phyloP scores from a whole-genome alignment of 2,888 invertebrate species.

The Spialia ferax region DNA sequence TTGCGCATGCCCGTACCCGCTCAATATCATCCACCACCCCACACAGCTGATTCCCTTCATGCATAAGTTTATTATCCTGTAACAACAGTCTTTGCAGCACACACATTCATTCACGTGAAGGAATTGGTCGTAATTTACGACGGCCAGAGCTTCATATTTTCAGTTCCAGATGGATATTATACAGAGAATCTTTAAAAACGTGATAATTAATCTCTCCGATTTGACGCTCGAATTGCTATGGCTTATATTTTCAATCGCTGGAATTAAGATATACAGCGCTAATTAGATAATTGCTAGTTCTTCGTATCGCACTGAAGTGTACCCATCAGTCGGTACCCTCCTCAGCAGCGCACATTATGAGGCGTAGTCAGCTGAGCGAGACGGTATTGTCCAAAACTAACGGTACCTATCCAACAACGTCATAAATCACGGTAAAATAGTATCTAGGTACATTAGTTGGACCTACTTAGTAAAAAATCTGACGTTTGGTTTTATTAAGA shows the following conservation, averaged over 20 bases:
- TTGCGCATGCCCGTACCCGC: slow-evolving; percentile 76
- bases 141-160: too few relatives aligned
- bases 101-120: background rate
- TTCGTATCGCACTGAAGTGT: slow-evolving; percentile 8
- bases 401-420: slow-evolving; percentile 46
- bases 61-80: slow-evolving; percentile 37
- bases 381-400: slow-evolving; percentile 58
- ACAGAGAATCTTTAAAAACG: too few relatives aligned
- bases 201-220: too few relatives aligned
- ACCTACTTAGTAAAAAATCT: background rate
- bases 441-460: background rate
- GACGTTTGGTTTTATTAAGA: background rate
- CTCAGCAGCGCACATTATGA: slow-evolving; percentile 35
- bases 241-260: background rate
- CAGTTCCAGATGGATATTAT: too few relatives aligned
- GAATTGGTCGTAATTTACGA: background rate
- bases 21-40: slow-evolving; percentile 66
- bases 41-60: slow-evolving; percentile 55
- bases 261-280: slow-evolving; percentile 20
- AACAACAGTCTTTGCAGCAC: background rate
- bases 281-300: slow-evolving; percentile 33
- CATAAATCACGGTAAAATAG: slow-evolving; percentile 22
- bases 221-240: background rate
- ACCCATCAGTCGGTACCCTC: slow-evolving; percentile 13
- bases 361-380: slow-evolving; percentile 51